A percentile compares a stretch with the other conserved stretches of the same genome.
Evolutionary conservation across 2,888 invertebrate genomes (phyloP).

Genomic region (Corbicula japonica): DNA sequence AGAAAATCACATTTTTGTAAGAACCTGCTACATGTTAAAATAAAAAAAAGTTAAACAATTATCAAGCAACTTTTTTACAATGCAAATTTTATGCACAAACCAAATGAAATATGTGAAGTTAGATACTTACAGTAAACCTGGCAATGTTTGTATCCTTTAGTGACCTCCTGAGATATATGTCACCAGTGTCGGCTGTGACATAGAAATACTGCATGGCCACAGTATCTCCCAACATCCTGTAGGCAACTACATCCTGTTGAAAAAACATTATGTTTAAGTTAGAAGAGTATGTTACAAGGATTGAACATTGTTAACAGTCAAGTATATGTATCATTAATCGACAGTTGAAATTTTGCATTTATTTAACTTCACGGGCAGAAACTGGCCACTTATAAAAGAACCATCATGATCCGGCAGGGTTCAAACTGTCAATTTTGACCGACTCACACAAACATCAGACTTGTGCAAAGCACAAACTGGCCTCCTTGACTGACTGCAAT

Average conservation of each 20-base stretch:
- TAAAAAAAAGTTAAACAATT: not conserved
- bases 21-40: not conserved
- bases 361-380: too few relatives aligned
- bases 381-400: too few relatives aligned
- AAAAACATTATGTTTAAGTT: too few relatives aligned
- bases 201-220: slow-evolving; percentile 69
- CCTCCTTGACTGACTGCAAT: not conserved
- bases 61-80: not conserved
- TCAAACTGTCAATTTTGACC: too few relatives aligned
- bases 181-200: slow-evolving; percentile 73
- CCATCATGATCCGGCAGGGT: too few relatives aligned
- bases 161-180: slow-evolving; percentile 69
- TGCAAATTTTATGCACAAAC: too few relatives aligned
- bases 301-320: too few relatives aligned
- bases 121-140: slow-evolving; percentile 65
- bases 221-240: slow-evolving; percentile 69
- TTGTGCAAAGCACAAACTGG: too few relatives aligned
- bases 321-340: too few relatives aligned
- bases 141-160: slow-evolving; percentile 47
- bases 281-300: too few relatives aligned
- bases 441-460: too few relatives aligned
- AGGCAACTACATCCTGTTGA: slow-evolving; percentile 76
- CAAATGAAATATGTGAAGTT: not conserved
- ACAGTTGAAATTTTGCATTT: too few relatives aligned
- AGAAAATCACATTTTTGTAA: not conserved